Percentiles rank a stretch among this genome's conserved stretches.
Evolutionary conservation across 2,113 vertebrate genomes (phyloP).

Genomic region (Dascyllus trimaculatus): DNA sequence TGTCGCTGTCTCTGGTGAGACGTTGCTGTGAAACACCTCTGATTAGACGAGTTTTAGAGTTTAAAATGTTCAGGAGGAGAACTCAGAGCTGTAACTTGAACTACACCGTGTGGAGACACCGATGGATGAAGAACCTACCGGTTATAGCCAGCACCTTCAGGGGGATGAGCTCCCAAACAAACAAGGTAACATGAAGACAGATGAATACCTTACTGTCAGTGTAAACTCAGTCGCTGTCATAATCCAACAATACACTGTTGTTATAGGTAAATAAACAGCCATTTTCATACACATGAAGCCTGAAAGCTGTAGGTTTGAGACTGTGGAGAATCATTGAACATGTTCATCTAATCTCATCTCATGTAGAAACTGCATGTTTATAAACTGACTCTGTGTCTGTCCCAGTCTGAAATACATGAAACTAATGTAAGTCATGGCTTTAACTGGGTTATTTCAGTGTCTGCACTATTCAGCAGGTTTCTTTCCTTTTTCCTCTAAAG

Average conservation of each 20-base stretch:
- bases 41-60: conserved; percentile 52
- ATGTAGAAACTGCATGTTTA: no score
- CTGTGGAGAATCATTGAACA: no score
- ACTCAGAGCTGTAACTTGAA: conserved; percentile 21
- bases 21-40: conserved; percentile 43
- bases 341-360: no score
- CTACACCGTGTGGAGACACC: conserved; percentile 71
- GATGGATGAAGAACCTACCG: conserved; percentile 72
- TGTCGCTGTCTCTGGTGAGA: conserved; percentile 56
- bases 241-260: neutral
- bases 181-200: conserved; percentile 70
- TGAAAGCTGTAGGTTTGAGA: no score
- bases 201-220: no score
- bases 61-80: conserved; percentile 72
- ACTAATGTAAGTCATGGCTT: no score
- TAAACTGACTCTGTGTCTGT: no score
- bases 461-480: neutral
- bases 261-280: neutral
- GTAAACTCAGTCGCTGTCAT: neutral
- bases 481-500: conserved; percentile 74
- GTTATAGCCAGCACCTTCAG: conserved; percentile 39
- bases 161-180: conserved; percentile 53
- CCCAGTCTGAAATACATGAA: no score
- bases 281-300: neutral
- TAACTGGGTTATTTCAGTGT: no score